Conservation (phyloP, 2,888 invertebrate genomes). For the Xanthostigma xanthostigma region DNA sequence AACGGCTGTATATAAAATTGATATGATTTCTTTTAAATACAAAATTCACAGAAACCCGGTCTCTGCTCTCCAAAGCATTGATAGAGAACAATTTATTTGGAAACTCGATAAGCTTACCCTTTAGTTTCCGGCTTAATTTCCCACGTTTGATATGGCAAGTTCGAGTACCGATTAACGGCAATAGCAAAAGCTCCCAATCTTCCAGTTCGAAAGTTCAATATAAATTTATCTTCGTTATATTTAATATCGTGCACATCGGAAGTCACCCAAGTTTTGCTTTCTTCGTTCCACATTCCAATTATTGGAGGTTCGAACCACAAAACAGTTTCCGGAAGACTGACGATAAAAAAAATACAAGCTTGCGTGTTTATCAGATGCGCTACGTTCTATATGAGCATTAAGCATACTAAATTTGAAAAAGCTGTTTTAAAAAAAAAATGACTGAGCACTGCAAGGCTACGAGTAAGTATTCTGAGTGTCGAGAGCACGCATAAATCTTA, state of each 20-base stretch:
- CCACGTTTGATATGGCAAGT: constrained; percentile 78
- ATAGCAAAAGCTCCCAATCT: constrained; percentile 53
- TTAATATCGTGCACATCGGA: constrained; percentile 53
- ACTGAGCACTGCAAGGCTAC: too few species aligned
- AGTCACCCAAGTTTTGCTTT: constrained; percentile 21
- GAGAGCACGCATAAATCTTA: constrained; percentile 24
- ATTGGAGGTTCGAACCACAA: constrained; percentile 26
- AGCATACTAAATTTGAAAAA: too few species aligned
- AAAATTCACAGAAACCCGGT: too few species aligned
- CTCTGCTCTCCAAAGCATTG: too few species aligned
- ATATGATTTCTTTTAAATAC: too few species aligned
- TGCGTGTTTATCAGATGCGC: too few species aligned
- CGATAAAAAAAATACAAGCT: neutral
- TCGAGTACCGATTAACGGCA: constrained; percentile 57
- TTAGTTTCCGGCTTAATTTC: constrained; percentile 56
- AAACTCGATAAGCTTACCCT: constrained; percentile 25
- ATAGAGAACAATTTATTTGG: too few species aligned
- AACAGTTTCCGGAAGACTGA: constrained; percentile 15
- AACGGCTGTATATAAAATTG: neutral
- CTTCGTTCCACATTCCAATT: constrained; percentile 24
- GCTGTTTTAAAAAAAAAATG: too few species aligned
- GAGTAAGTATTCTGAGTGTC: too few species aligned
- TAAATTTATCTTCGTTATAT: constrained; percentile 73
- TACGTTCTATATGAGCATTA: too few species aligned
- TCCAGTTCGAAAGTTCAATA: constrained; percentile 60